Conservation (phyloP, 1,140 invertebrate species). For the Drosophila tropicalis region DNA sequence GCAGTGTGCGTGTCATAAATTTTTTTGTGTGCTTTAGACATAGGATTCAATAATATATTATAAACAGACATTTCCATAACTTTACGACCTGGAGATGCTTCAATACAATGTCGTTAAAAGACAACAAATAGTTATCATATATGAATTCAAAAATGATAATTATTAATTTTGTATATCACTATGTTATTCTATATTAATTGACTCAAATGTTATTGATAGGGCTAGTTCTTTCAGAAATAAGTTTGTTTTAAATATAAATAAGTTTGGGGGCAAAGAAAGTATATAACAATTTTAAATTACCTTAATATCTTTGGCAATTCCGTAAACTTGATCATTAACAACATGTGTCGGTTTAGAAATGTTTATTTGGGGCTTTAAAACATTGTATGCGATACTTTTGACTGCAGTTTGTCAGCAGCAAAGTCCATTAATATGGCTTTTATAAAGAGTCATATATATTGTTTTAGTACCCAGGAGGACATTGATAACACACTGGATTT, state of each 20-base stretch:
- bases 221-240: too few species aligned
- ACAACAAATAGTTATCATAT: not conserved
- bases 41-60: slow-evolving; percentile 39
- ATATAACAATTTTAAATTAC: too few species aligned
- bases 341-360: not conserved
- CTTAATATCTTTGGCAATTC: too few species aligned
- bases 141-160: too few species aligned
- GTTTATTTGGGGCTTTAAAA: not conserved
- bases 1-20: not conserved
- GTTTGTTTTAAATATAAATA: too few species aligned
- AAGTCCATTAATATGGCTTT: not conserved
- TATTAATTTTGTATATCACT: too few species aligned
- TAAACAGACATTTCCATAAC: slow-evolving; percentile 44
- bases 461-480: not conserved
- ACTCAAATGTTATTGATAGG: too few species aligned
- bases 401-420: not conserved
- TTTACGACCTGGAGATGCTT: slow-evolving; percentile 32
- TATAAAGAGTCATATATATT: slow-evolving; percentile 5
- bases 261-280: too few species aligned
- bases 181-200: too few species aligned
- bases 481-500: not conserved
- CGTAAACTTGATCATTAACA: too few species aligned
- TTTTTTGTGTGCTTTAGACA: slow-evolving; percentile 14
- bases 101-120: slow-evolving; percentile 23
- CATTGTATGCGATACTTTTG: not conserved